A percentile compares a stretch with the other conserved stretches of the same genome.
Evolutionary conservation across 2,888 invertebrate species (phyloP).

Genomic region (Notodonta ziczac): DNA sequence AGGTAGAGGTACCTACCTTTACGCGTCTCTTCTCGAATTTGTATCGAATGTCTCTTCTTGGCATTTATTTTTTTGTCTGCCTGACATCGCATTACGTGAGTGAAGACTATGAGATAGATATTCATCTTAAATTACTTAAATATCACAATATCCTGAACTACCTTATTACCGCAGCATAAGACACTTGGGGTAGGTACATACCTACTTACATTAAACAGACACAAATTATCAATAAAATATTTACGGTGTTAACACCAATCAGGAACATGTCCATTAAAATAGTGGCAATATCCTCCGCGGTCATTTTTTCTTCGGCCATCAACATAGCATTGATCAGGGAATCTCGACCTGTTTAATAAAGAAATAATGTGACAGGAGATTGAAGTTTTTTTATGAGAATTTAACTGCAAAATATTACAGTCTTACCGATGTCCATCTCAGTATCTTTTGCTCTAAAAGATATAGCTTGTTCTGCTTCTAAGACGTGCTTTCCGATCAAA

Average conservation of each 20-base stretch:
- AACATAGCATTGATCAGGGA: constrained; percentile 84
- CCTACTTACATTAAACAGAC: neutral
- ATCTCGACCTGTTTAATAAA: constrained; percentile 23
- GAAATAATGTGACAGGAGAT: no score
- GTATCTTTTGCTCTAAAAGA: constrained; percentile 40
- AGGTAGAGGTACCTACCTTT: no score
- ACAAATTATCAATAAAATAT: constrained; percentile 10
- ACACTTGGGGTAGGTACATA: neutral
- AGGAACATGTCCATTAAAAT: constrained; percentile 87
- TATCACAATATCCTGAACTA: neutral
- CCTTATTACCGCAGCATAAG: neutral
- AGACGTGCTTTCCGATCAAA: constrained; percentile 85
- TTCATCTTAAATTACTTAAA: no score
- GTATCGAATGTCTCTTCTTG: no score
- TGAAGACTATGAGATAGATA: no score
- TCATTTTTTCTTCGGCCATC: constrained; percentile 80
- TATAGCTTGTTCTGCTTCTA: constrained; percentile 73
- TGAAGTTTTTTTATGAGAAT: no score
- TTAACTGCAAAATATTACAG: no score
- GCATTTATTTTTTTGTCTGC: no score
- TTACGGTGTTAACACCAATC: constrained; percentile 87
- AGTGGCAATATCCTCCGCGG: constrained; percentile 86
- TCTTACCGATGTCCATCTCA: constrained; percentile 30
- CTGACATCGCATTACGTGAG: no score
- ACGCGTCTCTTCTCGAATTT: no score